phyloP scores from a whole-genome alignment of 2,113 vertebrate species.

The Tiliqua scincoides region DNA sequence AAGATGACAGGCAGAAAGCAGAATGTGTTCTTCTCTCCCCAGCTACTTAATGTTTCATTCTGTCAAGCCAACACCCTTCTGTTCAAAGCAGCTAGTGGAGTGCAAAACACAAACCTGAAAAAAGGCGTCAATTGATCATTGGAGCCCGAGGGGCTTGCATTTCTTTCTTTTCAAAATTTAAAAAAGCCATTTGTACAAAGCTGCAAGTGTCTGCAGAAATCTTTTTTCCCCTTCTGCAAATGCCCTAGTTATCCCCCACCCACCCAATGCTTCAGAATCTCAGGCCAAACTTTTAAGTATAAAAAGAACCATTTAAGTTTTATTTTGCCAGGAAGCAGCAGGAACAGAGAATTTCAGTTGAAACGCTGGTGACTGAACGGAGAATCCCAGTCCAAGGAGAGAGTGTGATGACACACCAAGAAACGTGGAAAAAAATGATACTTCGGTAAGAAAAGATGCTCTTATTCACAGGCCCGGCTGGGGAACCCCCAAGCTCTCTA shows the following conservation, averaged over 20 bases:
- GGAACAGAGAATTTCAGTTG: constrained; percentile 39
- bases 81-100: constrained; percentile 69
- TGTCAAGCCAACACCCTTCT: constrained; percentile 26
- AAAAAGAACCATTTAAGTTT: constrained; percentile 50
- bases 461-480: constrained; percentile 9
- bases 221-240: constrained; percentile 50
- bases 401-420: constrained; percentile 37
- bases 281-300: constrained; percentile 54
- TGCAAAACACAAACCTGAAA: constrained; percentile 70
- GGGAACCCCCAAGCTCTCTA: neutral
- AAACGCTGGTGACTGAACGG: constrained; percentile 79
- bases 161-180: neutral
- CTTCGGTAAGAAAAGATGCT: constrained; percentile 17
- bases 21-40: no score
- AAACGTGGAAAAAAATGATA: constrained; percentile 8
- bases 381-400: constrained; percentile 64
- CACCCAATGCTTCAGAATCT: constrained; percentile 57
- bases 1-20: constrained; percentile 43
- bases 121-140: constrained; percentile 61
- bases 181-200: constrained; percentile 64
- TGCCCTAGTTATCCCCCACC: constrained; percentile 64
- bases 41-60: neutral
- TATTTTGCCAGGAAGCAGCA: constrained; percentile 49
- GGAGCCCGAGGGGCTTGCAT: constrained; percentile 70
- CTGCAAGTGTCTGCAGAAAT: constrained; percentile 58